Conservation (phyloP, 2,888 invertebrate species). For the Nycteola revayana region DNA sequence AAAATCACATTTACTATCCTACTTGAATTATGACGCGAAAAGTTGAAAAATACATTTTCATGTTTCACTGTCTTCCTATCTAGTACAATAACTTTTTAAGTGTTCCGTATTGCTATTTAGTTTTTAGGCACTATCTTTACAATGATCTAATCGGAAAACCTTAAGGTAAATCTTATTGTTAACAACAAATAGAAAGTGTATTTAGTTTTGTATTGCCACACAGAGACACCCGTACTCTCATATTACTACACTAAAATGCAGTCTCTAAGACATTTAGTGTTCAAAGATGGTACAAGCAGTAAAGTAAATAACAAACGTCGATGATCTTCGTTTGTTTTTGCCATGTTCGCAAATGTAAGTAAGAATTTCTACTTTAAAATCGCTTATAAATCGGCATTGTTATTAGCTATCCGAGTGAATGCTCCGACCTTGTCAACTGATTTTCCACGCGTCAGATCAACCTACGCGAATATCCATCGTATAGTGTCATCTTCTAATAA, state of each 20-base stretch:
- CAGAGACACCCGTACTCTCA: no score
- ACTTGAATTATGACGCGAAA: conserved; percentile 4
- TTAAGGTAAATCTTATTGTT: no score
- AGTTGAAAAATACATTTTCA: conserved; percentile 19
- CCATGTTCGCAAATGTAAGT: no score
- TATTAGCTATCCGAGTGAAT: conserved; percentile 22
- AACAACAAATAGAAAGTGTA: no score
- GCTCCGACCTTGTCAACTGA: conserved; percentile 38
- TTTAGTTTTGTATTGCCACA: no score
- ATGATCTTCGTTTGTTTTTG: not conserved
- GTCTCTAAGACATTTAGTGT: no score
- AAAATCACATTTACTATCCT: not conserved
- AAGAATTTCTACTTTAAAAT: conserved; percentile 12
- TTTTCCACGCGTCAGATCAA: conserved; percentile 42
- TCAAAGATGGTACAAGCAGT: no score
- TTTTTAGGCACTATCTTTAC: not conserved
- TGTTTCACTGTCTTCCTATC: conserved; percentile 25
- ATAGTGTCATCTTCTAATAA: conserved; percentile 45
- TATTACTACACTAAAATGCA: no score
- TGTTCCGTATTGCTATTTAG: conserved; percentile 10
- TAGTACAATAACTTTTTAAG: conserved; percentile 10
- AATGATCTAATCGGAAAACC: conserved; percentile 11
- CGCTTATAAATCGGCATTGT: conserved; percentile 7
- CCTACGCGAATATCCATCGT: conserved; percentile 46
- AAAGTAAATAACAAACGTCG: conserved; percentile 1